A percentile compares a stretch with the other conserved stretches of the same genome.
These are phyloP conservation scores for Eurystomus glaucurus DNA, from an alignment of 2,797 vertebrate genomes.

Conservation along the genomic window DNA sequence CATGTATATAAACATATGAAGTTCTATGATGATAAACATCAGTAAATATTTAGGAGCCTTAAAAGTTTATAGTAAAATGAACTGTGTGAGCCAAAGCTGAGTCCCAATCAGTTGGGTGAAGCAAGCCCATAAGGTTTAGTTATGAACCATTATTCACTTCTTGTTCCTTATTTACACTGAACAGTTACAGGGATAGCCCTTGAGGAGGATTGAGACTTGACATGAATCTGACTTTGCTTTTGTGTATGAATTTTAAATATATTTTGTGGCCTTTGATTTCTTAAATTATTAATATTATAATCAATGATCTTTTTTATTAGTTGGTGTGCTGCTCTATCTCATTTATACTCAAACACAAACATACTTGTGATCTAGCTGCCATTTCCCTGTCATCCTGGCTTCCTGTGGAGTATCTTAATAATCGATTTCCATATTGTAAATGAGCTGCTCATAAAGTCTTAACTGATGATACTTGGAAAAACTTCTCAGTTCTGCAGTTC, in stretches of 20 bases:
- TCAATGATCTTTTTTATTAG: neutral
- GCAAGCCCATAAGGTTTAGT: neutral
- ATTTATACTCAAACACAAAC: neutral
- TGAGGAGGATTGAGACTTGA: neutral
- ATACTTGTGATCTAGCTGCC: neutral
- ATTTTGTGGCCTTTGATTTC: neutral
- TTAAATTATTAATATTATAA: neutral
- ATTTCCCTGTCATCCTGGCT: neutral
- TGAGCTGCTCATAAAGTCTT: neutral
- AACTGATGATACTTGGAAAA: neutral
- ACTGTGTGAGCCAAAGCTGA: neutral
- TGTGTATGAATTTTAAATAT: neutral
- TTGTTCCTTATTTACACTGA: neutral
- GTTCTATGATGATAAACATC: constrained; percentile 28
- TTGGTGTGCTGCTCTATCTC: rapidly evolving
- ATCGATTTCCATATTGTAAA: neutral
- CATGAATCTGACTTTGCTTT: neutral
- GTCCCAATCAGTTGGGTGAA: neutral
- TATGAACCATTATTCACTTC: neutral
- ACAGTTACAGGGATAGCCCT: neutral
- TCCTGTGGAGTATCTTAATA: neutral
- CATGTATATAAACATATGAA: neutral
- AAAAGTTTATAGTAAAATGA: neutral
- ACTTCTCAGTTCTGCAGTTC: neutral
- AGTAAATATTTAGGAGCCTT: constrained; percentile 36